Evolutionary conservation across 2,888 invertebrate genomes (phyloP), one percentile per base, ranked within the genome.

Genomic region (Spatulosminthurus flaviceps): DNA sequence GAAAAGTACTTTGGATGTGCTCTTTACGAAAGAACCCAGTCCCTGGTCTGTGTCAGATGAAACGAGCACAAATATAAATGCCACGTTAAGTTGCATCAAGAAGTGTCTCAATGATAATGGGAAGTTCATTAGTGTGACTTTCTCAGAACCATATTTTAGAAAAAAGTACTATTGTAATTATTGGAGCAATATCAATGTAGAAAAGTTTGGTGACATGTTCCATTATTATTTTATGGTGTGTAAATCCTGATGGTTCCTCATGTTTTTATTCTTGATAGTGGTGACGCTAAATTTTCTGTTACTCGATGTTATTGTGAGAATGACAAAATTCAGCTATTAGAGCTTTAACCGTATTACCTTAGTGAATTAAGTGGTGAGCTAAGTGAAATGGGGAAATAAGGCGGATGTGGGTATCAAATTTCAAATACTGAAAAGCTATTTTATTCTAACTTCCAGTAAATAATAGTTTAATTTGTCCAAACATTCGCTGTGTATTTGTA

Each of bases 221-320:
- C 81, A 81, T 69, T 81, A 81, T 70, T 79, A 81, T 70, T 79
- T 81, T 79, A 79, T 79, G 34, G 77, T 79, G 0, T 80, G 80
- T 43, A 73, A 74, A 13, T 19, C 21, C 7, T 72, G 21, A 43
- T 16, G 19, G 2, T 34, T 29, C 11, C 26, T n/a, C n/a, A 34
- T 34, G 34, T 7, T 9, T 34, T 34, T 4, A 34, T 9, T 34
- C 34, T 34, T 34, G 34, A 34, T 34, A 7, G 34, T 34, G 34
- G 34, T 34, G 34, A 34, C 34, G 34, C 5, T 34, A 9, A 34
- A 34, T 7, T 34, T 7, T 34, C n/a, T n/a, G n/a, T n/a, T n/a
- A n/a, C n/a, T n/a, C n/a, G n/a, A n/a, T n/a, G n/a, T n/a, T n/a
- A n/a, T n/a, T n/a, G n/a, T n/a, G n/a, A n/a, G n/a, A n/a, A n/a